Conservation (phyloP, 1,140 invertebrate species). For the Drosophila ananassae region DNA sequence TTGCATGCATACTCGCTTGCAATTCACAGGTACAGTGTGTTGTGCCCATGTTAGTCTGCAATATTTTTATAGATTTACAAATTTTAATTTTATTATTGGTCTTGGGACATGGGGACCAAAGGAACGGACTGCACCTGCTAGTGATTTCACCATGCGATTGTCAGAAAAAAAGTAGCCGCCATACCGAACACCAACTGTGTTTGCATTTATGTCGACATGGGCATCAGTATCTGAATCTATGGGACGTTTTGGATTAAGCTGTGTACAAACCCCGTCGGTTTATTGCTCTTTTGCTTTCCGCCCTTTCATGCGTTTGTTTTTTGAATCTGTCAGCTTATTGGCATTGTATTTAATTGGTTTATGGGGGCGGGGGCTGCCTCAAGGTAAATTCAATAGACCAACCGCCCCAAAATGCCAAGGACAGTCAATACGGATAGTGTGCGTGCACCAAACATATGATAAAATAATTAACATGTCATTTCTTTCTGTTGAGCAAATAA, state of each 20-base stretch:
- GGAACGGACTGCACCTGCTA: no score
- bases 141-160: no score
- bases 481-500: conserved; percentile 18
- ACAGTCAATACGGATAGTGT: conserved; percentile 1
- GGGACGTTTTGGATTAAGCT: conserved; percentile 29
- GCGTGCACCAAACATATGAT: not conserved
- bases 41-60: no score
- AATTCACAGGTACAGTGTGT: no score
- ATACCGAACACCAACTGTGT: conserved; percentile 40
- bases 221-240: conserved; percentile 22
- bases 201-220: conserved; percentile 32
- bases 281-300: conserved; percentile 18
- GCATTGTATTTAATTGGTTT: conserved; percentile 39
- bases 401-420: conserved; percentile 27
- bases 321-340: conserved; percentile 37
- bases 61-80: no score
- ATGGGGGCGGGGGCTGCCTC: conserved; percentile 22
- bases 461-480: conserved; percentile 42
- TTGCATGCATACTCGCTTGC: no score
- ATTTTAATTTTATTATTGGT: no score
- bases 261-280: conserved; percentile 20
- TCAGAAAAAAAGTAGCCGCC: conserved; percentile 28
- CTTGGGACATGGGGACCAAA: no score
- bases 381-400: conserved; percentile 50
- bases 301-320: not conserved